A percentile compares a stretch with the other conserved stretches of the same genome.
Conservation (phyloP, 2,113 vertebrate species). For the Saccopteryx bilineata region DNA sequence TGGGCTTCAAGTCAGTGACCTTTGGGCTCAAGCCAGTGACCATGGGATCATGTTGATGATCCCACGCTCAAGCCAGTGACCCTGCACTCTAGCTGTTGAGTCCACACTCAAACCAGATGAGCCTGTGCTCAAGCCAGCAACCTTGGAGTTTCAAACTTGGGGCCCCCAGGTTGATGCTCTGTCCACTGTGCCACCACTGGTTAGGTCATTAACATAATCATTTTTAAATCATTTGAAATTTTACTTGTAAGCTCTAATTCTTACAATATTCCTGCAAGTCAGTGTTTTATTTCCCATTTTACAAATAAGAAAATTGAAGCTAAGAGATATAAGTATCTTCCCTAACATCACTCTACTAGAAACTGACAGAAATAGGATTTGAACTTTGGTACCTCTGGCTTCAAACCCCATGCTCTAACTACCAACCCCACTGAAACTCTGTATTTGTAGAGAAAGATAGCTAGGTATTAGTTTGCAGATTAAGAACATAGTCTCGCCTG, state of each 20-base stretch:
- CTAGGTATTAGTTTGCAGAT: neutral
- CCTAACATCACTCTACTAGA: neutral
- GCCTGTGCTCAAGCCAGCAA: too few species aligned
- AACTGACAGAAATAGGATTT: neutral
- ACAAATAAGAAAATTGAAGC: neutral
- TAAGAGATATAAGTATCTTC: neutral
- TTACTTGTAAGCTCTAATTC: neutral
- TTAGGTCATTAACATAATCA: neutral
- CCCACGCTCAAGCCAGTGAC: too few species aligned
- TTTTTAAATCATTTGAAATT: conserved; percentile 10
- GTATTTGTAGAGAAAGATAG: neutral
- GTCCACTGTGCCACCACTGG: too few species aligned
- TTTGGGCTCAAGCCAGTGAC: too few species aligned
- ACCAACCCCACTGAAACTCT: neutral
- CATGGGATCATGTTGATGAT: too few species aligned
- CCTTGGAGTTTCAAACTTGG: too few species aligned
- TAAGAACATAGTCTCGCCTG: neutral
- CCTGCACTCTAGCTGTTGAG: too few species aligned
- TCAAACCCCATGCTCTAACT: neutral
- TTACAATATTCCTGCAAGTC: neutral
- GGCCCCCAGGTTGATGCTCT: too few species aligned
- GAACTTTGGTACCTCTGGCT: neutral
- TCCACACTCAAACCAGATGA: too few species aligned
- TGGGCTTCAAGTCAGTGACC: too few species aligned
- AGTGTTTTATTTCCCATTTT: neutral